Evolutionary conservation across 2,888 invertebrate genomes (phyloP), one percentile per base, ranked within the genome.

Genomic region (Pollenia amentaria): DNA sequence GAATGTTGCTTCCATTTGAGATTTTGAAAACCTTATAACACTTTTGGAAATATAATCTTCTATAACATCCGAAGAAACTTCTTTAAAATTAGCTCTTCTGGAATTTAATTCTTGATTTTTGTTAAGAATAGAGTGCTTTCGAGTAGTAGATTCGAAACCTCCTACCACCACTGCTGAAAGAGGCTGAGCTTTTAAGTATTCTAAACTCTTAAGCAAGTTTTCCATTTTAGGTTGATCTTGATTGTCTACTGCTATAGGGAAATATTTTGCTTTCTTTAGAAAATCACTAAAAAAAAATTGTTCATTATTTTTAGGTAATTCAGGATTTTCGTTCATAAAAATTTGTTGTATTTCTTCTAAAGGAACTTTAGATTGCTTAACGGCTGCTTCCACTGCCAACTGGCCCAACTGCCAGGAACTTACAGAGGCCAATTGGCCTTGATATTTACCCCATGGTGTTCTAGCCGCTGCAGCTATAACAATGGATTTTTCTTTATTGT

Each of bases 401-500:
- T 98, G 96, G 2, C 98, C 99, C 78, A 99, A 94, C 94, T 96
- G 95, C 3, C 98, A 95, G 1, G 98, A 98, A 1, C 97, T 94
- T 8, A 98, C 89, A 55, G 96, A 94, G 0, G 97, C 94, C 73
- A 99, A 93, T 16, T 95, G 95, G n/a, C 98, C 97, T 88, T 97
- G 95, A 93, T 99, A 99, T 29, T 98, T 98, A 51, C 98, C 98
- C 88, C 99, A 97, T 0, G 99, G 99, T 55, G 99, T 99, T 89
- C 99, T 95, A 4, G 96, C 97, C 29, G 98, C 99, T 88, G 98
- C 97, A 65, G 97, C 96, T 90, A 99, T 97, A 14, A 99, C 97
- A 44, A 98, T 98, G 92, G 98, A 97, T 0, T 67, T 67, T 2
- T 57, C n/a, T 40, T 72, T 73, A 40, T 18, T 18, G 51, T 80